Evolutionary conservation across 1,140 invertebrate genomes (phyloP), one percentile per base, ranked within the genome.

Genomic region (Cyclargus thomasi): DNA sequence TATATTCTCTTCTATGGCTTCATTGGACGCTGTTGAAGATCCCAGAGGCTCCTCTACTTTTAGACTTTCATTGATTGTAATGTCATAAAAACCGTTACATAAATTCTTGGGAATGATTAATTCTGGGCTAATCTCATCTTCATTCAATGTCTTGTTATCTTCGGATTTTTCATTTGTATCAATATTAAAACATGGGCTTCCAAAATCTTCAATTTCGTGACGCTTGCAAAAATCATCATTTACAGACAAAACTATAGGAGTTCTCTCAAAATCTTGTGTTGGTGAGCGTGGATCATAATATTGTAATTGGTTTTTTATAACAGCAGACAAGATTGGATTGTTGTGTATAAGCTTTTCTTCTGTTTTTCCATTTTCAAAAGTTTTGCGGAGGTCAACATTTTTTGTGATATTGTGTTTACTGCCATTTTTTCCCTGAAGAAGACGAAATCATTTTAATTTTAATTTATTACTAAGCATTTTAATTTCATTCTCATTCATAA

Each of bases 261-360:
- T 90, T 64, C 88, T 71, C 67, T 90, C 85, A 82, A 90, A 84
- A 22, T 90, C 88, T 67, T 86, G 83, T 62, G 86, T 82, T 53
- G 88, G 88, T 11, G 88, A 90, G 7, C 88, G 81, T 62, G 88
- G 88, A 65, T 90, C 88, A 75, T 85, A 90, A 18, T 81, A 88
- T 18, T 89, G 88, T 39, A 90, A 78, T 63, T 89, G 88, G 71
- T 88, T 90, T 71, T 88, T 89, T 64, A 89, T 89, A 67, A 90
- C 88, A 64, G 88, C 88, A 20, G 88, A 83, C 8, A 90, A 69
- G 64, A 88, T 89, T 5, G 88, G 86, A 70, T 90, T 90, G 35
- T 90, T 90, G 39, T 85, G 85, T 70, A 89, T 85, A 22, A 87
- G 69, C 63, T 89, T 89, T 65, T 83, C 82, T 53, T 90, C 82